Percentiles rank a stretch among this genome's conserved stretches.
phyloP scores from a whole-genome alignment of 2,797 vertebrate species.

The Gambusia yucatana region DNA sequence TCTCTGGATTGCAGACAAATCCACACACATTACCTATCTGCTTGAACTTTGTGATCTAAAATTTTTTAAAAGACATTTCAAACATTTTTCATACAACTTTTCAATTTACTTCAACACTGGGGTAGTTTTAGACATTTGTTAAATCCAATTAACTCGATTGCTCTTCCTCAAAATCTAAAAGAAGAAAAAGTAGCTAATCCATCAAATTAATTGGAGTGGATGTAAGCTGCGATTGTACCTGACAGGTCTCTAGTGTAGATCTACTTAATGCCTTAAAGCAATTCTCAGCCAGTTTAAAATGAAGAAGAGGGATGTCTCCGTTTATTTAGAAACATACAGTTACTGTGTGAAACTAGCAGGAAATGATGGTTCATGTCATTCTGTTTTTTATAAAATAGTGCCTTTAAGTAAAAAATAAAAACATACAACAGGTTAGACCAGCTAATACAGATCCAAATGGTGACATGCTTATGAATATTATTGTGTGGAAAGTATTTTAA shows the following conservation, averaged over 20 bases:
- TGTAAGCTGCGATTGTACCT: slow-evolving; percentile 17
- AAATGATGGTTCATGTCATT: not conserved
- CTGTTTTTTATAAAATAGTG: too few species aligned
- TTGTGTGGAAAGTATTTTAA: too few species aligned
- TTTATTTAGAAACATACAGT: not conserved
- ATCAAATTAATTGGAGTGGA: slow-evolving; percentile 52
- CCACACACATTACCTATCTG: not conserved
- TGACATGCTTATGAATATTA: too few species aligned
- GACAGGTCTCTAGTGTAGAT: slow-evolving; percentile 25
- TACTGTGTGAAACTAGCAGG: not conserved
- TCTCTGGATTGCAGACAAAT: not conserved
- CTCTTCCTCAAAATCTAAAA: slow-evolving; percentile 14
- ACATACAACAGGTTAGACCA: too few species aligned
- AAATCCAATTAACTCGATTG: slow-evolving; percentile 4
- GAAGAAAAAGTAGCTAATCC: slow-evolving; percentile 33
- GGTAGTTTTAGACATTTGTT: slow-evolving; percentile 5
- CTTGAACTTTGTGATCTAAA: not conserved
- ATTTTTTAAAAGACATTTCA: not conserved
- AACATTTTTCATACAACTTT: not conserved
- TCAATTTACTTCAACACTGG: not conserved
- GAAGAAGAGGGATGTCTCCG: not conserved
- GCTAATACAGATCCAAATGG: too few species aligned
- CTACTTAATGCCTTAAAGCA: slow-evolving; percentile 10
- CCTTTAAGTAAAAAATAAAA: too few species aligned
- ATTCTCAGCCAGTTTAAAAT: slow-evolving; percentile 10